phyloP scores from a whole-genome alignment of 2,113 vertebrate species.

The Sceloporus undulatus region DNA sequence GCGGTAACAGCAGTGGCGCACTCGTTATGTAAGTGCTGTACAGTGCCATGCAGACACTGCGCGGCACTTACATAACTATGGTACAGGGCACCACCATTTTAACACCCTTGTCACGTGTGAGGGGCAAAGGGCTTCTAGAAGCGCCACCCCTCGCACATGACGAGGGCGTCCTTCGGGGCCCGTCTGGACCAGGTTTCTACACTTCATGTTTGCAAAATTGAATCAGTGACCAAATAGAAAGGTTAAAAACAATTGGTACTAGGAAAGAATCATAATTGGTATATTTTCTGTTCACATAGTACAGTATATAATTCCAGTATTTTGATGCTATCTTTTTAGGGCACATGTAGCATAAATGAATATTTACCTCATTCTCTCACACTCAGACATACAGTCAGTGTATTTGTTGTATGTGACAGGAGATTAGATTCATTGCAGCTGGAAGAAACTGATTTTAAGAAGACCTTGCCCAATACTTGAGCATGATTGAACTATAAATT shows the following conservation, averaged over 20 bases:
- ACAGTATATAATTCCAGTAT: conserved; percentile 10
- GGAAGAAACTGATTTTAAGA: conserved; percentile 2
- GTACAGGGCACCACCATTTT: too few species aligned
- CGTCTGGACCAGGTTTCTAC: neutral
- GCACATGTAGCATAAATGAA: conserved; percentile 26
- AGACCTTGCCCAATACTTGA: neutral
- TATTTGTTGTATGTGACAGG: neutral
- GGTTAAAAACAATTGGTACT: neutral
- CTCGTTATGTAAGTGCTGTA: too few species aligned
- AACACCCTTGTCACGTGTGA: too few species aligned
- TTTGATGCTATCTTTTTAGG: conserved; percentile 52
- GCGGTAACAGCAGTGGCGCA: too few species aligned
- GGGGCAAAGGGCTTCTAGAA: too few species aligned
- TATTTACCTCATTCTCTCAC: neutral
- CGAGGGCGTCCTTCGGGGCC: too few species aligned
- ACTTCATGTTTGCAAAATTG: neutral
- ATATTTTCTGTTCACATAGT: conserved; percentile 28
- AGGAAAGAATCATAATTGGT: neutral
- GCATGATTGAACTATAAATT: conserved; percentile 16
- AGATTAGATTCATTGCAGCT: neutral
- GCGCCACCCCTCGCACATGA: too few species aligned
- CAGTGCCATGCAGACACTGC: too few species aligned
- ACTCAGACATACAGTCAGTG: neutral
- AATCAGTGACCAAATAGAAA: neutral
- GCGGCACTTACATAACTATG: too few species aligned